Conservation (phyloP, 2,113 vertebrate genomes). For the Paracyprichromis sp. region DNA sequence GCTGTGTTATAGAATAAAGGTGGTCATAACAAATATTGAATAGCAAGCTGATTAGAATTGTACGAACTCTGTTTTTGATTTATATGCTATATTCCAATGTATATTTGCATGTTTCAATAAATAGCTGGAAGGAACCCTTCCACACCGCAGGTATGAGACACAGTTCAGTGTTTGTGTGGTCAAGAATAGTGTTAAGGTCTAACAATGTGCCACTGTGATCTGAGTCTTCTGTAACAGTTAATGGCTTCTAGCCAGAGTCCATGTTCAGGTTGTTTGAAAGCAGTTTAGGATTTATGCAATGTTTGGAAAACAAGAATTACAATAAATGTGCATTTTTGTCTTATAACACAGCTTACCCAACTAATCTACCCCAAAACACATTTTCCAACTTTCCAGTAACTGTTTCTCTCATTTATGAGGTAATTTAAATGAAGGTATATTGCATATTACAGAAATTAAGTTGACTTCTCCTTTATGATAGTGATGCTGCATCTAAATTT, state of each 20-base stretch:
- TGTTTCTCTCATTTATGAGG: background rate
- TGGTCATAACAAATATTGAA: background rate
- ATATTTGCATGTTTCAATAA: background rate
- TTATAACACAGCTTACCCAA: background rate
- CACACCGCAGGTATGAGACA: background rate
- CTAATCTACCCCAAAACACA: background rate
- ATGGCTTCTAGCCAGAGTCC: background rate
- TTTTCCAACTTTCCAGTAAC: background rate
- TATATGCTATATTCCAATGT: background rate
- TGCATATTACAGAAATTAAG: background rate
- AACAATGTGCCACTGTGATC: background rate
- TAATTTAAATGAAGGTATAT: background rate
- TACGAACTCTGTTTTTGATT: background rate
- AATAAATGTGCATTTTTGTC: background rate
- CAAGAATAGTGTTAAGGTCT: background rate
- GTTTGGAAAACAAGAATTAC: background rate
- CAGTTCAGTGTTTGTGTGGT: background rate
- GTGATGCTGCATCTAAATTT: background rate
- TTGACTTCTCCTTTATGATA: background rate
- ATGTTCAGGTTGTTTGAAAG: background rate
- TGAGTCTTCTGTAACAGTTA: background rate
- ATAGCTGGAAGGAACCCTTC: background rate
- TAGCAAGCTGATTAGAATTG: background rate
- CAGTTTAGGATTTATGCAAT: background rate
- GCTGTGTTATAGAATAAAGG: background rate